Conservation (phyloP, 1,140 invertebrate genomes). For the Eufriesea mexicana region DNA sequence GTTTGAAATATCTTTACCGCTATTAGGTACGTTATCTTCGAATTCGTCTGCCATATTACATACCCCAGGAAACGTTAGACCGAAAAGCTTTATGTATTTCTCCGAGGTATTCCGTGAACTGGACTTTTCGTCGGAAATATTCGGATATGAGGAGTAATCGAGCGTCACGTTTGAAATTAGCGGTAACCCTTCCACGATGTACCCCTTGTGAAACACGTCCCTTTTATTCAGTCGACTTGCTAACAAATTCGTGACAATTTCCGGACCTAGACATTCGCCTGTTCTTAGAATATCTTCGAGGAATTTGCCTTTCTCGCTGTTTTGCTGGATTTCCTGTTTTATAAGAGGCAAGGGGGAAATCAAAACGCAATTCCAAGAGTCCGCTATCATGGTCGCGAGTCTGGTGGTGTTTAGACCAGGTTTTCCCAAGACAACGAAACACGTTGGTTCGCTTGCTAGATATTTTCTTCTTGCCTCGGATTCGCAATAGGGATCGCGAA, state of each 20-base stretch:
- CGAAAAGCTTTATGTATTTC: neutral
- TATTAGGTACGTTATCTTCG: neutral
- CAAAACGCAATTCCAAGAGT: conserved; percentile 83
- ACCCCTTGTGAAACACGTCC: conserved; percentile 83
- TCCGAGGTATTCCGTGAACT: neutral
- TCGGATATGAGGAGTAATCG: conserved; percentile 49
- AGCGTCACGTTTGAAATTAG: conserved; percentile 79
- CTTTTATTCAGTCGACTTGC: conserved; percentile 80
- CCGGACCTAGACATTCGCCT: conserved; percentile 79
- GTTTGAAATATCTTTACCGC: neutral
- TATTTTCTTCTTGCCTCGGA: conserved; percentile 81
- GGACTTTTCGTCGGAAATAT: neutral
- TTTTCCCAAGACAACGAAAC: conserved; percentile 84
- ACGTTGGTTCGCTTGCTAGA: conserved; percentile 81
- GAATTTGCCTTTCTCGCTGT: conserved; percentile 80
- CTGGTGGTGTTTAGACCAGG: conserved; percentile 80
- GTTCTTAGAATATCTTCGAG: conserved; percentile 83
- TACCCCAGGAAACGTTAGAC: neutral
- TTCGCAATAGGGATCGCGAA: conserved; percentile 68
- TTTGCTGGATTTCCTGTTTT: conserved; percentile 82
- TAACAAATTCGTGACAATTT: conserved; percentile 81
- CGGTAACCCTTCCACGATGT: conserved; percentile 84
- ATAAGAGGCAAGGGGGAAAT: conserved; percentile 83
- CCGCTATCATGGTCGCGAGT: conserved; percentile 82
- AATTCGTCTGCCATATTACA: neutral